Evolutionary conservation across 2,888 invertebrate species (phyloP).

Genomic region (Brachylomia viminalis): DNA sequence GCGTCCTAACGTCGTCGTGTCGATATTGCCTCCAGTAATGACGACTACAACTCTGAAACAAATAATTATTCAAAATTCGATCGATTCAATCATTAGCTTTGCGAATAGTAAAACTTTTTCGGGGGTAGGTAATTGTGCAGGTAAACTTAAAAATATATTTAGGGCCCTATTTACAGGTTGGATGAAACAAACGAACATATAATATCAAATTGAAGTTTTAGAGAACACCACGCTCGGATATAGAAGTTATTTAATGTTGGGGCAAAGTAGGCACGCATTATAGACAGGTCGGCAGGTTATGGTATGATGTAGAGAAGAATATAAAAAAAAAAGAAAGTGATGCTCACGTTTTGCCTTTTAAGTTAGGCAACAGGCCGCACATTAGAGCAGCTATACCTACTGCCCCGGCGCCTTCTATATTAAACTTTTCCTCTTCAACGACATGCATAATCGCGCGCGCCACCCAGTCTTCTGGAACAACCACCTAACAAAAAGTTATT

Average conservation of each 20-base stretch:
- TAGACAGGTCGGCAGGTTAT: neutral
- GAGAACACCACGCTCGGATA: neutral
- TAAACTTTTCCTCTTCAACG: slow-evolving; percentile 95
- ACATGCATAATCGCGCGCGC: slow-evolving; percentile 94
- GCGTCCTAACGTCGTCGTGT: slow-evolving; percentile 96
- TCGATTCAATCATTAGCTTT: neutral
- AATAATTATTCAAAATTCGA: neutral
- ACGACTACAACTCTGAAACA: slow-evolving; percentile 93
- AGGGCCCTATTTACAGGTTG: neutral
- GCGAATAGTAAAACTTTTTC: neutral
- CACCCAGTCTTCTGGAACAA: slow-evolving; percentile 96
- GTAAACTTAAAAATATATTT: neutral
- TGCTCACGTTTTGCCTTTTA: slow-evolving; percentile 94
- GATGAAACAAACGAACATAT: neutral
- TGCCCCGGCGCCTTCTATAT: slow-evolving; percentile 97
- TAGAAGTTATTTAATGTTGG: neutral
- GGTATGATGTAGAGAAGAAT: neutral
- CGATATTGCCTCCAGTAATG: slow-evolving; percentile 97
- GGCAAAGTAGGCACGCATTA: neutral
- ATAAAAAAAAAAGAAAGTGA: neutral
- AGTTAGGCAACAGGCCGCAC: slow-evolving; percentile 94
- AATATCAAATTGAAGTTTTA: neutral
- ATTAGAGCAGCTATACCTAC: slow-evolving; percentile 95
- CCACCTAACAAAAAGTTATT: slow-evolving; percentile 83
- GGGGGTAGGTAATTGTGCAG: neutral